Conservation (phyloP, 2,888 invertebrate genomes). For the Hedya salicella region DNA sequence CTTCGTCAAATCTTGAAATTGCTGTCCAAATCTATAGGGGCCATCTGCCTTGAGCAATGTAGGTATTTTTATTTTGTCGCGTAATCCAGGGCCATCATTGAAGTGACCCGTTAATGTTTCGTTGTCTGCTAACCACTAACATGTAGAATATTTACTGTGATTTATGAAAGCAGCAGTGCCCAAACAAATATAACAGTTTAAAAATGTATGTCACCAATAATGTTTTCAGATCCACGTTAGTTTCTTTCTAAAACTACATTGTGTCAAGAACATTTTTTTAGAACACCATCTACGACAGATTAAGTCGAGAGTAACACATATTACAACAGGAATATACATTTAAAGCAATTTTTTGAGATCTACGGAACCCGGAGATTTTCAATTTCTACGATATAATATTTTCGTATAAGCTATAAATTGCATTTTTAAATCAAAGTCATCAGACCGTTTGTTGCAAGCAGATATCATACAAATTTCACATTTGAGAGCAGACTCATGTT, state of each 20-base stretch:
- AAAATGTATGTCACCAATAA: no score
- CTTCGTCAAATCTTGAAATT: slow-evolving; percentile 64
- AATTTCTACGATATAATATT: not conserved
- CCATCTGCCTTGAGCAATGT: slow-evolving; percentile 73
- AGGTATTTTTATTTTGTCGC: slow-evolving; percentile 69
- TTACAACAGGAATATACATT: no score
- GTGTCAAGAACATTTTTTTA: no score
- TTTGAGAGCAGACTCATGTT: slow-evolving; percentile 18
- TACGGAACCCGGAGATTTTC: not conserved
- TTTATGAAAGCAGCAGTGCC: not conserved
- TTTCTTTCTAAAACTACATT: no score
- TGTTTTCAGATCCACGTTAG: no score
- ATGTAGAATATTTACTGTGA: not conserved
- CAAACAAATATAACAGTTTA: no score
- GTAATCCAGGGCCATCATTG: slow-evolving; percentile 62
- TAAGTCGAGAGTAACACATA: no score
- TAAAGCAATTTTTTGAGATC: no score
- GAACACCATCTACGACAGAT: no score
- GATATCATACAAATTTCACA: slow-evolving; percentile 15
- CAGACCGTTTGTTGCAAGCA: not conserved
- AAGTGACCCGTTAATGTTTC: slow-evolving; percentile 47
- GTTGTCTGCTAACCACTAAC: not conserved
- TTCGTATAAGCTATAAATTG: not conserved
- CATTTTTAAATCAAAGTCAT: slow-evolving; percentile 14
- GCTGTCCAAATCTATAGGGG: slow-evolving; percentile 76